Evolutionary conservation across 2,113 vertebrate genomes (phyloP).

Genomic region (Gymnorhina tibicen): DNA sequence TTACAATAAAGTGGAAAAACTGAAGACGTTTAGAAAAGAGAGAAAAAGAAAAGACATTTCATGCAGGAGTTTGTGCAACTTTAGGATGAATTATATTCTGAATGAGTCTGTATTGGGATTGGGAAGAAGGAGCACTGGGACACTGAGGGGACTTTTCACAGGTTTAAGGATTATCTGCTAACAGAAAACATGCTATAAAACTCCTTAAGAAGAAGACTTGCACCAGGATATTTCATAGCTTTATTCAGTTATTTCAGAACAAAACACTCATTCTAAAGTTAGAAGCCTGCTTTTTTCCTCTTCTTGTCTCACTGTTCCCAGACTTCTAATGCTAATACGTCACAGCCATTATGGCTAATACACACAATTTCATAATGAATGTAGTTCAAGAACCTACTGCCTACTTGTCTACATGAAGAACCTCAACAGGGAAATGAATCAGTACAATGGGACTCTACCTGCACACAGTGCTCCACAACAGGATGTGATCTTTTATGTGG

Average conservation of each 20-base stretch:
- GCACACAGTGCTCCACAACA: conserved; percentile 74
- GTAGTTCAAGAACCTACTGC: not conserved
- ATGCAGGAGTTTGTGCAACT: not conserved
- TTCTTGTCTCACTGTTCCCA: not conserved
- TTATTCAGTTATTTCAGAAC: not conserved
- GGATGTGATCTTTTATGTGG: conserved; percentile 79
- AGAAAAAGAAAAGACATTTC: not conserved
- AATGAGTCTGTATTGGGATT: not conserved
- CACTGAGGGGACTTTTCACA: not conserved
- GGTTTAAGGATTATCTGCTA: not conserved
- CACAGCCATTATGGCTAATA: not conserved
- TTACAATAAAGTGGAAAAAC: not conserved
- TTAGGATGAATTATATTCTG: not conserved
- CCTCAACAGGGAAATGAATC: not conserved
- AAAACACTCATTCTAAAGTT: not conserved
- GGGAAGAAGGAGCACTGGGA: not conserved
- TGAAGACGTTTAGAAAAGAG: not conserved
- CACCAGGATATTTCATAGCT: not conserved
- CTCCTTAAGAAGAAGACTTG: not conserved
- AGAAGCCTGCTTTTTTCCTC: not conserved
- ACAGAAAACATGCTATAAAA: not conserved
- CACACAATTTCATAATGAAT: not conserved
- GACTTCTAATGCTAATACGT: not conserved
- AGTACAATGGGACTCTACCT: conserved; percentile 61
- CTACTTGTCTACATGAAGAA: not conserved